phyloP scores from a whole-genome alignment of 2,888 invertebrate species.

The Parascotia fuliginaria region DNA sequence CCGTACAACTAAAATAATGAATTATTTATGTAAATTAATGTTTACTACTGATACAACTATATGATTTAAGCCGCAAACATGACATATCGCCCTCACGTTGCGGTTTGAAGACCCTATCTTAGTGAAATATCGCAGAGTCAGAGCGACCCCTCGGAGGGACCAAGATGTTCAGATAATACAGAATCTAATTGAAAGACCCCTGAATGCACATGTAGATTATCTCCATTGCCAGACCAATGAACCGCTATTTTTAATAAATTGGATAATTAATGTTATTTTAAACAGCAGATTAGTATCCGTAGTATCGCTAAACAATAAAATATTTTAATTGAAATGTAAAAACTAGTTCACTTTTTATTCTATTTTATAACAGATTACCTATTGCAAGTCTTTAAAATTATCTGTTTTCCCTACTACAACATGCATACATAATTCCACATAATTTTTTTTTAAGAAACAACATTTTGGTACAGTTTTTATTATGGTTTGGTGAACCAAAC shows the following conservation, averaged over 20 bases:
- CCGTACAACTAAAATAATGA: not conserved
- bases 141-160: slow-evolving; percentile 34
- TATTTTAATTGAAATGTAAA: no score
- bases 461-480: no score
- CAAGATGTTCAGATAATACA: slow-evolving; percentile 56
- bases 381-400: no score
- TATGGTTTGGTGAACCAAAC: no score
- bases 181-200: slow-evolving; percentile 65
- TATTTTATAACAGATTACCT: no score
- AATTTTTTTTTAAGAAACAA: no score
- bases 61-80: slow-evolving; percentile 30
- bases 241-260: slow-evolving; percentile 10
- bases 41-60: slow-evolving; percentile 17
- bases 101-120: slow-evolving; percentile 53
- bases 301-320: no score
- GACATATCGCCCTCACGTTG: slow-evolving; percentile 25
- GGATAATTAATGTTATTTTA: slow-evolving; percentile 1
- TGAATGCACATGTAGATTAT: slow-evolving; percentile 24
- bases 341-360: no score
- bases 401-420: no score
- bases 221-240: slow-evolving; percentile 29
- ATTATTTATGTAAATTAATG: not conserved
- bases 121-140: slow-evolving; percentile 60
- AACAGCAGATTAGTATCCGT: no score
- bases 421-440: no score